phyloP scores from a whole-genome alignment of 1,140 invertebrate genomes.

The Camponotus vicinus region DNA sequence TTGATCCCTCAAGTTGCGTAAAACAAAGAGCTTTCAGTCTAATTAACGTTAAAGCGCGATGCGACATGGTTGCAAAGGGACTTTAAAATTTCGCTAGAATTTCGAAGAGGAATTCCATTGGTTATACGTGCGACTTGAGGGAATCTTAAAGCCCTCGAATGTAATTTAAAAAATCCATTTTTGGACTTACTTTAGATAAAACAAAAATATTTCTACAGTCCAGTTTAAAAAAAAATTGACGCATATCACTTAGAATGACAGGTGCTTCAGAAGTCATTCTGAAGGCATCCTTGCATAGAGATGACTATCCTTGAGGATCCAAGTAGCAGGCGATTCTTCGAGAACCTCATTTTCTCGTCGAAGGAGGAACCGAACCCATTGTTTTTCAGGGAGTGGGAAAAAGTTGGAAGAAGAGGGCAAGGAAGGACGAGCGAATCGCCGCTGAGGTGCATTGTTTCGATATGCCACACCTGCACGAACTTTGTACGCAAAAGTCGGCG shows the following conservation, averaged over 20 bases:
- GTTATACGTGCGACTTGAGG: not conserved
- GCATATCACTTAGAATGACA: not conserved
- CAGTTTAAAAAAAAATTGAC: not conserved
- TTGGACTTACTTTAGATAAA: not conserved
- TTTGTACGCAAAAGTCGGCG: conserved; percentile 59
- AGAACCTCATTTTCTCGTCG: not conserved
- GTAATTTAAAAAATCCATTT: not conserved
- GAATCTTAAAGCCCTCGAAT: conserved; percentile 5
- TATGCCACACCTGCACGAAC: conserved; percentile 66
- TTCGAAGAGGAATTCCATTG: conserved; percentile 8
- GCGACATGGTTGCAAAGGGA: not conserved
- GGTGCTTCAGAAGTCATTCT: not conserved
- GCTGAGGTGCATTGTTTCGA: conserved; percentile 61
- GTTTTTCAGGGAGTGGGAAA: conserved; percentile 32
- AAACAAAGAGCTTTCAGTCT: conserved; percentile 36
- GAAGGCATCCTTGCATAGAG: conserved; percentile 27
- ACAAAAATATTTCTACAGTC: not conserved
- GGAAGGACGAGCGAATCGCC: not conserved
- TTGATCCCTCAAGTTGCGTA: conserved; percentile 35
- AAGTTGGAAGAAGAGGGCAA: not conserved
- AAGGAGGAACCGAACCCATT: conserved; percentile 12
- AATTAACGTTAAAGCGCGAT: conserved; percentile 48
- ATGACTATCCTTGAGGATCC: not conserved
- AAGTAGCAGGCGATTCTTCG: not conserved
- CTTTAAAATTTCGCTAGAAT: conserved; percentile 15